These are phyloP conservation scores for Stegophylla sp. DNA, from an alignment of 2,888 invertebrate genomes.

Conservation along the genomic window DNA sequence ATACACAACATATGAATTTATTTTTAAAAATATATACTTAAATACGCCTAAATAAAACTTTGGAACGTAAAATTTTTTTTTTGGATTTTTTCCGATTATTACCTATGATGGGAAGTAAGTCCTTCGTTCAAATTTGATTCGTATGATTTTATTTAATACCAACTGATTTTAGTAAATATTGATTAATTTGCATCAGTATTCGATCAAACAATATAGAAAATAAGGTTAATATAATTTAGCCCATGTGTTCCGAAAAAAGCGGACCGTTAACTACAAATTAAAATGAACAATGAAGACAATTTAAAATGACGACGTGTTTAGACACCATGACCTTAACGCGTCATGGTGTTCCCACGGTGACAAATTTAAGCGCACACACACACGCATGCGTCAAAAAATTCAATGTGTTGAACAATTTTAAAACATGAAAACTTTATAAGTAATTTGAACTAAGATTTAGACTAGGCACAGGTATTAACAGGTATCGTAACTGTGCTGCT, in stretches of 20 bases:
- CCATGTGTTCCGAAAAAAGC: background rate
- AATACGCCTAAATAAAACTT: too few species aligned
- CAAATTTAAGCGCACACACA: background rate
- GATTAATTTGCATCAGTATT: conserved; percentile 3
- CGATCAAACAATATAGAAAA: too few species aligned
- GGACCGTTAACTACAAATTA: conserved; percentile 17
- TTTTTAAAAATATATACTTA: too few species aligned
- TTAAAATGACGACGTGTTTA: conserved; percentile 27
- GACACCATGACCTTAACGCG: conserved; percentile 10
- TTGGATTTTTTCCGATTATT: too few species aligned
- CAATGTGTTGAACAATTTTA: background rate
- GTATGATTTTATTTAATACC: background rate
- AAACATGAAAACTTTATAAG: conserved; percentile 4
- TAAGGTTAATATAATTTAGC: background rate
- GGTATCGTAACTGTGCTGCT: background rate
- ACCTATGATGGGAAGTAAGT: too few species aligned
- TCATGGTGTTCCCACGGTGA: conserved; percentile 30
- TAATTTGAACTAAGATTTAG: too few species aligned
- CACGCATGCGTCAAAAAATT: background rate
- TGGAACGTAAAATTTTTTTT: too few species aligned
- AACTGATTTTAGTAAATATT: background rate
- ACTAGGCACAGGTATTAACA: background rate
- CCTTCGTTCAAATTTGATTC: background rate
- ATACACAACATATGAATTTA: too few species aligned
- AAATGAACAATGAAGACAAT: conserved; percentile 32